Evolutionary conservation across 2,113 vertebrate genomes (phyloP).

Genomic region (Montifringilla adamsi): DNA sequence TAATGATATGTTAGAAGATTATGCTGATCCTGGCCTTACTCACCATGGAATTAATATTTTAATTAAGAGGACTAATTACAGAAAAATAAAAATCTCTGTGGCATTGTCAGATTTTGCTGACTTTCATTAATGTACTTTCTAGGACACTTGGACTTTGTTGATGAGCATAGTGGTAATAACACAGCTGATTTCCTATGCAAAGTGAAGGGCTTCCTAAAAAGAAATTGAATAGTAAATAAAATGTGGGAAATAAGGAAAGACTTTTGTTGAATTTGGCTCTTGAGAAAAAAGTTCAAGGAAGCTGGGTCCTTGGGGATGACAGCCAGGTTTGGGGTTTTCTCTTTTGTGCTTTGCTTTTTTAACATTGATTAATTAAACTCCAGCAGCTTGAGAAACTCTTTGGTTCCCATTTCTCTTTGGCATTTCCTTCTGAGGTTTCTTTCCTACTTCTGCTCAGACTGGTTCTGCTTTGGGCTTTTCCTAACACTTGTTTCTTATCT

Average conservation of each 20-base stretch:
- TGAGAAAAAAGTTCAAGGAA: background rate
- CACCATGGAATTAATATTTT: background rate
- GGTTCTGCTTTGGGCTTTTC: conserved; percentile 3
- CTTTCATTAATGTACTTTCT: background rate
- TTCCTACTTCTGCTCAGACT: background rate
- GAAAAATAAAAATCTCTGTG: conserved; percentile 16
- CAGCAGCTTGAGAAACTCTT: background rate
- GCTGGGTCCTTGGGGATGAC: background rate
- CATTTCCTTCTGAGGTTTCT: background rate
- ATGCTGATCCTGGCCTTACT: conserved; percentile 19
- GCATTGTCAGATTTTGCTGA: background rate
- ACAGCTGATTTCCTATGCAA: background rate
- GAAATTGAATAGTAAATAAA: background rate
- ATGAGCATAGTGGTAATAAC: background rate
- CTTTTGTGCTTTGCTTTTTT: background rate
- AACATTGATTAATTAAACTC: background rate
- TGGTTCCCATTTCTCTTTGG: background rate
- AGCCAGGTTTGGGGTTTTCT: background rate
- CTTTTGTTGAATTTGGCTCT: background rate
- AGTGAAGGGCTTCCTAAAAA: conserved; percentile 5
- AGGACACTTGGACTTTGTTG: background rate
- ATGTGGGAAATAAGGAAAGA: background rate
- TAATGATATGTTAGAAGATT: background rate
- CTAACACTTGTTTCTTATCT: background rate
- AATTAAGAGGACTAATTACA: background rate